A percentile compares a stretch with the other conserved stretches of the same genome.
Conservation (phyloP, 2,113 vertebrate genomes). For the Stigmatopora nigra region DNA sequence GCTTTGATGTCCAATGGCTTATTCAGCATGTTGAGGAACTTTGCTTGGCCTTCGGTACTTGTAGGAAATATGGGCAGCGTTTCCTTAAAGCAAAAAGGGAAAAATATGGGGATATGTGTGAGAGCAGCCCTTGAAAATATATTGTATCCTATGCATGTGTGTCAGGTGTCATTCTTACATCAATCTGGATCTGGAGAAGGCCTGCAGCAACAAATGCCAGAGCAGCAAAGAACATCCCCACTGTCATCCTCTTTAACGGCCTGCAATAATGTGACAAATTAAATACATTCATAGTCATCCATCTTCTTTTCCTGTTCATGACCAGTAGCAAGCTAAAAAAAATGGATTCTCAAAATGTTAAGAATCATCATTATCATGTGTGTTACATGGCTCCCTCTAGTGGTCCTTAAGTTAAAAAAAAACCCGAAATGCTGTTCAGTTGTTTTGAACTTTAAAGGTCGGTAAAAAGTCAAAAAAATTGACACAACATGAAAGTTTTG, state of each 20-base stretch:
- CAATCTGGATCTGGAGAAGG: slow-evolving; percentile 84
- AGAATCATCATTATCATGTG: not conserved
- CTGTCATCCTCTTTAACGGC: slow-evolving; percentile 82
- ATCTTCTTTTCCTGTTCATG: not conserved
- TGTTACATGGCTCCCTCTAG: not conserved
- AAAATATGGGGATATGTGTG: not conserved
- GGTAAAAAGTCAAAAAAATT: too few species aligned
- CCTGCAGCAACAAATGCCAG: slow-evolving; percentile 83
- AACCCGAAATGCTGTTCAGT: not conserved
- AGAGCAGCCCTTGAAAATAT: not conserved
- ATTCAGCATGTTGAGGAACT: slow-evolving; percentile 74
- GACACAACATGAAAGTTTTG: too few species aligned
- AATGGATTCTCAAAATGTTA: too few species aligned
- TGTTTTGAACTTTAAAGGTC: not conserved
- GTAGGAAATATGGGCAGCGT: slow-evolving; percentile 79
- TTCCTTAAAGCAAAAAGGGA: slow-evolving; percentile 58
- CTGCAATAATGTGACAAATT: slow-evolving; percentile 55
- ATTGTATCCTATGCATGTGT: not conserved
- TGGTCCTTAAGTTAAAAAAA: not conserved
- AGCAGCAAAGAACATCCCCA: slow-evolving; percentile 86
- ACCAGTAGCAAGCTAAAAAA: not conserved
- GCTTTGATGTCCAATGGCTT: fast-evolving
- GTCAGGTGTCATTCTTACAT: slow-evolving; percentile 71
- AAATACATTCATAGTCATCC: not conserved
- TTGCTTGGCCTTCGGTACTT: slow-evolving; percentile 62